Percentiles rank a stretch among this genome's conserved stretches.
Evolutionary conservation across 2,797 vertebrate species (phyloP).

Genomic region (Eulemur mongoz): DNA sequence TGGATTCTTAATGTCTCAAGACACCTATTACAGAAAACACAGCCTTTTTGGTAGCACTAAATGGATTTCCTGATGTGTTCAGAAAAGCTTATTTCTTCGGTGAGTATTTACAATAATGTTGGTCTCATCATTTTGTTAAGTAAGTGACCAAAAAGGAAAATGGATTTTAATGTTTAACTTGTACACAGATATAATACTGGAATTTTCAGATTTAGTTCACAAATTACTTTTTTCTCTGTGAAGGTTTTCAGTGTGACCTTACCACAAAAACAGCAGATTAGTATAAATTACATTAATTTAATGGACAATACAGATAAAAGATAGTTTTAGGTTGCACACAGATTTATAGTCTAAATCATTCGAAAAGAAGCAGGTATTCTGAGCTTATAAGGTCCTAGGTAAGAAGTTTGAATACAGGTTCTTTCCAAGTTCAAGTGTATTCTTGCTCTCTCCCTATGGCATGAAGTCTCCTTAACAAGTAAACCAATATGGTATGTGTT

Average conservation of each 20-base stretch:
- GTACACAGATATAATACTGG: background rate
- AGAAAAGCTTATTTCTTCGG: background rate
- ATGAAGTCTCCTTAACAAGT: background rate
- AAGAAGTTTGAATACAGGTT: background rate
- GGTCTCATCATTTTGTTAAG: conserved; percentile 13
- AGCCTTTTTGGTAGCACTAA: background rate
- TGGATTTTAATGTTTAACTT: conserved; percentile 23
- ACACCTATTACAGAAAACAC: background rate
- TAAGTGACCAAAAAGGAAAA: background rate
- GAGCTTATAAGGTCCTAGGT: background rate
- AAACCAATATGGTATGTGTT: background rate
- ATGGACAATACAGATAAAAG: background rate
- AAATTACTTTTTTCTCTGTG: background rate
- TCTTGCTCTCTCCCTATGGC: background rate
- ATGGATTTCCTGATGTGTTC: background rate
- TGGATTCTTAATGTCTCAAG: conserved; percentile 32
- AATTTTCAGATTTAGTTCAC: conserved; percentile 24
- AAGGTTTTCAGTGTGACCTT: background rate
- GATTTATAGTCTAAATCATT: background rate
- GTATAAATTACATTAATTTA: conserved; percentile 17
- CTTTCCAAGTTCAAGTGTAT: background rate
- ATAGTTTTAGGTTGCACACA: background rate
- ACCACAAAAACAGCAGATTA: conserved; percentile 27
- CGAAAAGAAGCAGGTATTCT: background rate
- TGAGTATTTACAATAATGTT: background rate